Evolutionary conservation across 2,113 vertebrate genomes (phyloP), one percentile per base, ranked within the genome.

Genomic region (Periophthalmodon schlosseri): DNA sequence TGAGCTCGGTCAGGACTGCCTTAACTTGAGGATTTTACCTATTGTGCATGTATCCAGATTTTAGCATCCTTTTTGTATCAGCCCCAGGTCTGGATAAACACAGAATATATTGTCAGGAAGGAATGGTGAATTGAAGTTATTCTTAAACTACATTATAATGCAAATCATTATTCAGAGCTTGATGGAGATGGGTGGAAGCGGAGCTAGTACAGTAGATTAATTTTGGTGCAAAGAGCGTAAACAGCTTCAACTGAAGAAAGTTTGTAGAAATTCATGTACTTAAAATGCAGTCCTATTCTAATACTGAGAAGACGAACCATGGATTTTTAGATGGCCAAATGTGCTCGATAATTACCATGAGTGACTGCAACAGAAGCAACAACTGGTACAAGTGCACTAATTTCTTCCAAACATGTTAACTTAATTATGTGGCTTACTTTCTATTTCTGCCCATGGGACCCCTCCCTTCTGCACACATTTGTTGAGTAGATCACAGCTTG

Each of bases 341-440:
- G 57, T 28, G 57, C 57, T 28, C 15, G 24, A 34, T 63, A 34
- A 34, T 63, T 33, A 34, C 12, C 28, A 14, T 77, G 82, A 89
- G 70, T 81, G 83, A 88, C 73, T 80, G 67, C 77, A 74, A 73
- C 86, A 87, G 79, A 18, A 47, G 52, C 75, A 57, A 79, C 85
- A 88, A 72, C 76, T 77, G 74, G 77, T 74, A 73, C 34, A 67
- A 39, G 61, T 47, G 4, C 50, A 12, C 34, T 63, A 70, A 83
- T 84, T 84, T 79, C 67, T 80, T 69, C 78, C 64, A 23, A 84
- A 76, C 65, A 73, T 50, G 73, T 83, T 65, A 44, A 65, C 63
- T 81, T 83, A 84, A 88, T 88, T 82, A 85, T 83, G 81, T 49
- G 76, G 69, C 52, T 78, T 24, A 74, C 71, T 81, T 83, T 91